Base-by-base conservation (phyloP, 1,140 invertebrate genomes). In the Tetragnatha versicolor region DNA sequence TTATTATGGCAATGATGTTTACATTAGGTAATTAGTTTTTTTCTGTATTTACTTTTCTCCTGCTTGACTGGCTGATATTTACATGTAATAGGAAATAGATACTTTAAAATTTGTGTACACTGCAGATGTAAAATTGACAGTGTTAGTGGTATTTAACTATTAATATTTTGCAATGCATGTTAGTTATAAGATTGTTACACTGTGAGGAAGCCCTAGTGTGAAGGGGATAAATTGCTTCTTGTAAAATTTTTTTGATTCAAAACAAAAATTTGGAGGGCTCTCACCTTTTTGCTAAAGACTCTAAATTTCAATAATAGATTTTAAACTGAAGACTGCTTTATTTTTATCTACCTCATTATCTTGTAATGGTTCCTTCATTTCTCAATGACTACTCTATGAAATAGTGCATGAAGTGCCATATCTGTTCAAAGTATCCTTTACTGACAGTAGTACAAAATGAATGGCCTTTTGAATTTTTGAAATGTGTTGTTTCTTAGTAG, bases 81-180 rank as follows among this genome's bases (percentile, higher is more conserved):
- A 77, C 73, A 65, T 77, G 73, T 77, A 77, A 77, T 77, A 77
- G 73, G 61, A 66, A 77, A 77, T 77, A 77, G 73, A 61, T 77
- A 65, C 66, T 66, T 65, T 42, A 58, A 73, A 77, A 77, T 35
- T 63, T 77, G 58, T 77, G 73, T 77, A 77, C 73, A 65, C 73
- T 65, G 60, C 73, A 77, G 73, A 66, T 77, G 61, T 77, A 77
- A 77, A 77, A 77, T 77, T 77, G 73, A 77, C 73, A 77, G 73
- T 77, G 73, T 77, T 79, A 79, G 76, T 69, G 53, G 76, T 79
- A 68, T 68, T 78, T 79, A n/a, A 79, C 65, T 69, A 68, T 79
- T 68, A 79, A 69, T 79, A 79, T 58, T 79, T 79, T 69, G 42
- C 63, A 68, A 79, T 79, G 63, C 63, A 79, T 79, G 76, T 79